Conservation (phyloP, 2,888 invertebrate species). For the Trachelus iudaicus region DNA sequence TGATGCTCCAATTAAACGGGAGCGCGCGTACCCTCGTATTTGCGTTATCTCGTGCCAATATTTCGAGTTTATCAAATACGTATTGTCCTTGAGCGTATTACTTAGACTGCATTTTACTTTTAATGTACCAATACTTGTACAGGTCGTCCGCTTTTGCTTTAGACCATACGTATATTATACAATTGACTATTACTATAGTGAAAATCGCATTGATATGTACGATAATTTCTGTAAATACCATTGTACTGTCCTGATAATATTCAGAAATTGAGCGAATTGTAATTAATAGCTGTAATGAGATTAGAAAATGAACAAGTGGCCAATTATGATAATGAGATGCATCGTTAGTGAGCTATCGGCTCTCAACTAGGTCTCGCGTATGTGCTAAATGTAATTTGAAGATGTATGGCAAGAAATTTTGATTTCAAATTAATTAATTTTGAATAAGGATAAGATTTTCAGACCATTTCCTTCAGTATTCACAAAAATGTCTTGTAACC, state of each 20-base stretch:
- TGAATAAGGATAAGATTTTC: background rate
- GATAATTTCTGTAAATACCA: constrained; percentile 7
- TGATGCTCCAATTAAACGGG: background rate
- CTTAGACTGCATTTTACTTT: constrained; percentile 8
- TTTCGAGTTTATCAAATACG: background rate
- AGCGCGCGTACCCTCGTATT: background rate
- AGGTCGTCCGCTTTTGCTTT: constrained; percentile 11
- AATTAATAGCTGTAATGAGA: constrained; percentile 3
- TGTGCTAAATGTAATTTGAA: background rate
- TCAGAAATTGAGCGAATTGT: background rate
- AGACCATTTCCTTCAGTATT: background rate
- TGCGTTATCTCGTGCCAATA: background rate
- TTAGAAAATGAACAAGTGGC: constrained; percentile 1
- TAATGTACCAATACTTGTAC: constrained; percentile 14
- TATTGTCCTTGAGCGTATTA: background rate
- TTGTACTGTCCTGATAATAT: constrained; percentile 2
- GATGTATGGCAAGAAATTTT: background rate
- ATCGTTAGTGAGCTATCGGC: background rate
- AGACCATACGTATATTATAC: constrained; percentile 1
- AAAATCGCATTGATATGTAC: constrained; percentile 9
- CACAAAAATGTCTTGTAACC: background rate
- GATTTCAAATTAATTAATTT: background rate
- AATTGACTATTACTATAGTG: constrained; percentile 7
- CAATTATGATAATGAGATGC: constrained; percentile 5
- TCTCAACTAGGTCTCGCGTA: background rate